A percentile compares a stretch with the other conserved stretches of the same genome.
Conservation (phyloP, 2,113 vertebrate species). For the Ceyx margarethae region DNA sequence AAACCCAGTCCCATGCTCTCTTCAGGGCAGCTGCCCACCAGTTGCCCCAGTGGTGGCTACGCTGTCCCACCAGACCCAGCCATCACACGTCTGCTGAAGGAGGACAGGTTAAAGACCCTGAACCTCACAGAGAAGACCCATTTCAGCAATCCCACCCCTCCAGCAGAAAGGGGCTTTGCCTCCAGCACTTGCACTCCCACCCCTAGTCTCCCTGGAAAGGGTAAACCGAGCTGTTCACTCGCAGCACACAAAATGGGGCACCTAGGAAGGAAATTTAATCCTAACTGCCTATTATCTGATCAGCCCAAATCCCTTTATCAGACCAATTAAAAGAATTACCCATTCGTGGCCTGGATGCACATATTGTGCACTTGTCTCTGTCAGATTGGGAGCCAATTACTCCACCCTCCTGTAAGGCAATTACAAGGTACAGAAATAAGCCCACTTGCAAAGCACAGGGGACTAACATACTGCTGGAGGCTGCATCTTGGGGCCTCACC, state of each 20-base stretch:
- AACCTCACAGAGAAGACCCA: neutral
- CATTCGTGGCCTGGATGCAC: conserved; percentile 33
- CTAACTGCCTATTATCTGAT: conserved; percentile 57
- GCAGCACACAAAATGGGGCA: neutral
- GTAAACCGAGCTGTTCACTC: neutral
- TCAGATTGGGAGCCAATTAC: conserved; percentile 50
- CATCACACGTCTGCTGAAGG: neutral
- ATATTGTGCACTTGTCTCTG: conserved; percentile 49
- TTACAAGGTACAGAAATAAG: conserved; percentile 66
- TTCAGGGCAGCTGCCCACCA: neutral
- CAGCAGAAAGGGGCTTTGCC: neutral
- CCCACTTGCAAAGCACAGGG: neutral
- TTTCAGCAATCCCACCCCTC: neutral
- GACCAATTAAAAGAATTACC: conserved; percentile 67
- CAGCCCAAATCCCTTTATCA: conserved; percentile 59
- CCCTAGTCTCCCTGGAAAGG: neutral
- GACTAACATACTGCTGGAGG: fast-evolving
- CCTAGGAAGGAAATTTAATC: conserved; percentile 45
- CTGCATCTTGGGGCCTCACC: neutral
- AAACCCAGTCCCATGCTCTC: neutral
- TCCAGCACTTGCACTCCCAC: neutral
- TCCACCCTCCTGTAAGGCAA: conserved; percentile 58
- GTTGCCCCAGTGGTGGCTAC: neutral
- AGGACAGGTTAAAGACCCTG: neutral
- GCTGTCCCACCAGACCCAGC: fast-evolving